phyloP scores from a whole-genome alignment of 2,888 invertebrate species.

The Agrilus cyanescens region DNA sequence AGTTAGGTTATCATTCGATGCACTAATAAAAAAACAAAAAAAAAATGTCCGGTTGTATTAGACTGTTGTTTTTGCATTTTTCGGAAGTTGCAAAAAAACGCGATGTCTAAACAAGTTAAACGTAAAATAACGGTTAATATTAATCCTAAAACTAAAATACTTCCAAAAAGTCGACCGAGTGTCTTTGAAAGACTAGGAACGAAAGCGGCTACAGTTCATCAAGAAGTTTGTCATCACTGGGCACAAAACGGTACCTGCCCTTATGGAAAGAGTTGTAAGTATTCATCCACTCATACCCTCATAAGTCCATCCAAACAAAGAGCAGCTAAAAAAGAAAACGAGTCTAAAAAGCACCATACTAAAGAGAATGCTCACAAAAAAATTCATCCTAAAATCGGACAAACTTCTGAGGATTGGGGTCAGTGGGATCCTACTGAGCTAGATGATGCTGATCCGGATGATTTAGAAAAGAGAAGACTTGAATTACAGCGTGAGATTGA shows the following conservation, averaged over 20 bases:
- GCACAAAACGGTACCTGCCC: constrained; percentile 65
- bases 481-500: constrained; percentile 67
- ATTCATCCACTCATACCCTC: constrained; percentile 59
- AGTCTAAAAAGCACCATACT: constrained; percentile 31
- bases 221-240: constrained; percentile 66
- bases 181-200: constrained; percentile 75
- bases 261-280: constrained; percentile 68
- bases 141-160: constrained; percentile 50
- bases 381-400: constrained; percentile 45
- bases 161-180: constrained; percentile 55
- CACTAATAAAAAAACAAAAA: no score
- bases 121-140: constrained; percentile 68
- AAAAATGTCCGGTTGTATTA: no score
- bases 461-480: constrained; percentile 61
- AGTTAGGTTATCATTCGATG: no score
- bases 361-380: constrained; percentile 50
- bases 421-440: constrained; percentile 69
- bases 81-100: constrained; percentile 23
- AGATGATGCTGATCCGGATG: constrained; percentile 72
- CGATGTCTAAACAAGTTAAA: constrained; percentile 57
- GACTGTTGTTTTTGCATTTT: constrained; percentile 1
- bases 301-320: constrained; percentile 66
- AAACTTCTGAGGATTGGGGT: constrained; percentile 50
- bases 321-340: constrained; percentile 52
- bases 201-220: constrained; percentile 47